A percentile compares a stretch with the other conserved stretches of the same genome.
These are phyloP conservation scores for Protaetia brevitarsis DNA, from an alignment of 1,140 invertebrate species.

Conservation along the genomic window DNA sequence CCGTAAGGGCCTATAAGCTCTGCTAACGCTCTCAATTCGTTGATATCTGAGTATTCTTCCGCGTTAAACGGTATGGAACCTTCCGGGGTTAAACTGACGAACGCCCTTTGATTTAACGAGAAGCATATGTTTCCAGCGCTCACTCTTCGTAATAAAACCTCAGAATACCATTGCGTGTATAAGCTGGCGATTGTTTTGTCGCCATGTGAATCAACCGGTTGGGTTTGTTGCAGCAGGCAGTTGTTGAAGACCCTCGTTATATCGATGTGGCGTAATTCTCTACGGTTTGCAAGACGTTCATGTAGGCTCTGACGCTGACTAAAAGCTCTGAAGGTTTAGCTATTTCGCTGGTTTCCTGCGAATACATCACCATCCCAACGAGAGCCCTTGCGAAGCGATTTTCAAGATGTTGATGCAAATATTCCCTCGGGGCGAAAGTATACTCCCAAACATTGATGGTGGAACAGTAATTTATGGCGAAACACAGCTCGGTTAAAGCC, in stretches of 20 bases:
- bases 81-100: constrained; percentile 88
- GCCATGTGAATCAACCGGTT: constrained; percentile 90
- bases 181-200: constrained; percentile 96
- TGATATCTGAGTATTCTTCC: constrained; percentile 97
- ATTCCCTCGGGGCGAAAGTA: constrained; percentile 96
- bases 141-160: constrained; percentile 88
- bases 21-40: constrained; percentile 93
- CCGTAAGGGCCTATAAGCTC: constrained; percentile 98
- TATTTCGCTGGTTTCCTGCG: constrained; percentile 93
- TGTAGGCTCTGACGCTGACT: constrained; percentile 91
- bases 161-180: constrained; percentile 98
- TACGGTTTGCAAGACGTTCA: constrained; percentile 98
- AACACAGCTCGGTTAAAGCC: constrained; percentile 96
- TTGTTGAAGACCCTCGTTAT: constrained; percentile 98
- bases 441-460: constrained; percentile 99
- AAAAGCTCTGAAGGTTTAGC: constrained; percentile 98
- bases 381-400: constrained; percentile 85
- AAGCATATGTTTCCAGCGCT: constrained; percentile 95
- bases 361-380: constrained; percentile 98
- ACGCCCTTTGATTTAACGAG: constrained; percentile 92
- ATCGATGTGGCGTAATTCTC: constrained; percentile 98
- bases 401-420: constrained; percentile 95
- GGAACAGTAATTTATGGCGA: constrained; percentile 94
- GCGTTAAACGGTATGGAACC: constrained; percentile 89
- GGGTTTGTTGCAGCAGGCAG: constrained; percentile 96